These are phyloP conservation scores for Galerucella nymphaeae DNA, from an alignment of 2,888 invertebrate species.

Conservation along the genomic window DNA sequence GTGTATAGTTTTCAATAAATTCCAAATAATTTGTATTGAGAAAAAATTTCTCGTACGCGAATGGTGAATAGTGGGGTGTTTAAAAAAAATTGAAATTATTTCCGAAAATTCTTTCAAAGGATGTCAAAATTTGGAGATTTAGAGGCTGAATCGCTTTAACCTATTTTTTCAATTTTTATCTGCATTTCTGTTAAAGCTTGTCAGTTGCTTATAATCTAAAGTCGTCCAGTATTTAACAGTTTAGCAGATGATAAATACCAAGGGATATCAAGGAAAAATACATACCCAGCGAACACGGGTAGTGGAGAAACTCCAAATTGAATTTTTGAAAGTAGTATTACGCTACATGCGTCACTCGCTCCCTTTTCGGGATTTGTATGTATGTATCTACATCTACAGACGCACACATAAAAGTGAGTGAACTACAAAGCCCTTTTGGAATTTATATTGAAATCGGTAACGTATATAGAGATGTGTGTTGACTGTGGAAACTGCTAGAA, in stretches of 20 bases:
- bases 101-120: too few species aligned
- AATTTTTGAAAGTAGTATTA: background rate
- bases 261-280: constrained; percentile 14
- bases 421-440: constrained; percentile 33
- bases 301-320: background rate
- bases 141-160: too few species aligned
- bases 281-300: constrained; percentile 7
- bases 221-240: constrained; percentile 15
- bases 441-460: constrained; percentile 44
- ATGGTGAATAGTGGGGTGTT: too few species aligned
- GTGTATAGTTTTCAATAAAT: too few species aligned
- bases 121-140: too few species aligned
- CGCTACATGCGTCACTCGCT: constrained; percentile 13
- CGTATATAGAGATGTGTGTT: constrained; percentile 14
- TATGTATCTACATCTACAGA: background rate
- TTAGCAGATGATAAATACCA: constrained; percentile 12
- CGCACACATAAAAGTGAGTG: constrained; percentile 21
- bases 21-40: too few species aligned
- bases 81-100: too few species aligned
- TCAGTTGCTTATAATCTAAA: constrained; percentile 1
- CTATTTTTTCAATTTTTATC: too few species aligned
- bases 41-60: too few species aligned
- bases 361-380: constrained; percentile 9
- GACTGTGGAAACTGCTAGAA: constrained; percentile 16
- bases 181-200: background rate